Conservation (phyloP, 30 jellyfish, hydroid and myxozoan genomes). For the Pseudorhiza aurosa region DNA sequence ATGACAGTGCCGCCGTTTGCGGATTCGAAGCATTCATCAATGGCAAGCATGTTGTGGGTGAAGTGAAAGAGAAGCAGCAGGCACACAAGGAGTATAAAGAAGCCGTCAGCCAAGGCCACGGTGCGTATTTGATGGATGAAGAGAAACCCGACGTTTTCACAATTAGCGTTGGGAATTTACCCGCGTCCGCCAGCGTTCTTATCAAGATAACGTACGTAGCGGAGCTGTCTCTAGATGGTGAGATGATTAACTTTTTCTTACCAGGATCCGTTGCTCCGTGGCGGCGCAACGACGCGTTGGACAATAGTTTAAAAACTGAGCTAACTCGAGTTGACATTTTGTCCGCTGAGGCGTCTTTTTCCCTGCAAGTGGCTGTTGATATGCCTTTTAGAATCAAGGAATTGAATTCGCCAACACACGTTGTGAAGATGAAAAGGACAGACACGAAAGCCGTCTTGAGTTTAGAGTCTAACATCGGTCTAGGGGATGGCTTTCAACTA, state of each 20-base stretch:
- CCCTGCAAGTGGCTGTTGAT: constrained; percentile 80
- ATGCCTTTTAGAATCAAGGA: constrained; percentile 81
- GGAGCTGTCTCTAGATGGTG: constrained; percentile 86
- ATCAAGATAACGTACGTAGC: constrained; percentile 91
- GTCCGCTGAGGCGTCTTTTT: constrained; percentile 33
- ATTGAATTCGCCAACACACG: constrained; percentile 80
- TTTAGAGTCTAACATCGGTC: constrained; percentile 22
- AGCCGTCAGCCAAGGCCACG: constrained; percentile 92
- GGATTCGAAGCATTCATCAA: constrained; percentile 91
- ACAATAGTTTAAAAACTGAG: constrained; percentile 42
- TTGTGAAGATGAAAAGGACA: constrained; percentile 72
- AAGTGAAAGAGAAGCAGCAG: constrained; percentile 90
- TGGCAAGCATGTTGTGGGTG: constrained; percentile 88
- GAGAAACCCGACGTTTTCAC: constrained; percentile 90
- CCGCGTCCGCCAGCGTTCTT: constrained; percentile 84
- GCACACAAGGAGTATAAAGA: constrained; percentile 87
- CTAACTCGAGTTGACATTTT: constrained; percentile 33
- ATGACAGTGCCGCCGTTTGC: constrained; percentile 88
- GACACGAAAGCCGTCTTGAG: constrained; percentile 87
- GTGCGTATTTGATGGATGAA: constrained; percentile 95
- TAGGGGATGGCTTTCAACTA: constrained; percentile 79
- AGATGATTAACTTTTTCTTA: constrained; percentile 64
- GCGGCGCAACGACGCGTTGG: constrained; percentile 78
- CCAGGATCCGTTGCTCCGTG: constrained; percentile 98
- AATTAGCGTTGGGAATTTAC: constrained; percentile 94